Conservation (phyloP, 2,888 invertebrate species). For the Diadromus collaris region DNA sequence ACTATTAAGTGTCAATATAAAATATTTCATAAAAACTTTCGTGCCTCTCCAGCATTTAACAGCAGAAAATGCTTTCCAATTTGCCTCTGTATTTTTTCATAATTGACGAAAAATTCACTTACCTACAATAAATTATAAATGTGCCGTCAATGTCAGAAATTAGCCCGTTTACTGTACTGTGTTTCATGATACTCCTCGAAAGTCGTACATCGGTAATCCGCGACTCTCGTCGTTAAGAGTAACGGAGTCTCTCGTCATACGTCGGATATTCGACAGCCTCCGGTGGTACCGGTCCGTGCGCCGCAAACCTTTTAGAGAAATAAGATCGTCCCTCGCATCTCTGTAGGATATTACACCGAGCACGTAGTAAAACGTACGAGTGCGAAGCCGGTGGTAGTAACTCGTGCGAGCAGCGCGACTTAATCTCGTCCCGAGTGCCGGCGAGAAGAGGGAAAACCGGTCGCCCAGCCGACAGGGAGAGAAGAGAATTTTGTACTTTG, state of each 20-base stretch:
- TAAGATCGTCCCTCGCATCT: conserved; percentile 42
- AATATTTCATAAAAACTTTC: no score
- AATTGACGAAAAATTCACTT: no score
- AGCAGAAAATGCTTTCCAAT: no score
- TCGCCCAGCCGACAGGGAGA: background rate
- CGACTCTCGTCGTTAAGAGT: background rate
- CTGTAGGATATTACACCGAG: conserved; percentile 3
- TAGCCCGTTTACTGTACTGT: no score
- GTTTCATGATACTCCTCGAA: no score
- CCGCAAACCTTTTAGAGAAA: conserved; percentile 55
- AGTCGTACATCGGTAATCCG: no score
- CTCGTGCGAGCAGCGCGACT: conserved; percentile 17
- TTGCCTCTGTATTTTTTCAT: no score
- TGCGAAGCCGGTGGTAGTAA: background rate
- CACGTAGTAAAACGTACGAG: conserved; percentile 9
- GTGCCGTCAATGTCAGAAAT: no score
- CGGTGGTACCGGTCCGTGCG: conserved; percentile 11
- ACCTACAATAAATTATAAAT: no score
- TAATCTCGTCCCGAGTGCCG: conserved; percentile 20
- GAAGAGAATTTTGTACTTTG: conserved; percentile 1
- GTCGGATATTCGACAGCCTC: background rate
- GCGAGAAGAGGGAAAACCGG: conserved; percentile 10
- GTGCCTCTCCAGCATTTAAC: no score
- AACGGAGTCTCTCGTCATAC: background rate
- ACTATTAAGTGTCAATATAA: no score